Conservation (phyloP, 1,140 invertebrate species). For the Euwallacea fornicatus region DNA sequence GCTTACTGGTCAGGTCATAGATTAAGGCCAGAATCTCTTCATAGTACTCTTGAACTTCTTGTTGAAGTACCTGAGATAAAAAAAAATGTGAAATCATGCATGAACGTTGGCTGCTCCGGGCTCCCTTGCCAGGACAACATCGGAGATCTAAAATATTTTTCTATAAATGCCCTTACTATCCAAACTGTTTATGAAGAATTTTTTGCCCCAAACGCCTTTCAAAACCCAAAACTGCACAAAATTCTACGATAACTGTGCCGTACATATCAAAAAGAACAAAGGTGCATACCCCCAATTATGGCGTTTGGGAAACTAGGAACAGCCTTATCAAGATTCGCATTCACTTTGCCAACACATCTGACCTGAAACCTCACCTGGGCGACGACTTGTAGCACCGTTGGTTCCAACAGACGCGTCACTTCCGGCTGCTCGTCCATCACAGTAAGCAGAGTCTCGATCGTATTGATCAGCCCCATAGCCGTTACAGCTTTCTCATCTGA, state of each 20-base stretch:
- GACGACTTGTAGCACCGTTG: conserved; percentile 90
- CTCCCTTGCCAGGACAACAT: no score
- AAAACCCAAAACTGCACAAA: no score
- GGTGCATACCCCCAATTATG: not conserved
- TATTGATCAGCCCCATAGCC: conserved; percentile 94
- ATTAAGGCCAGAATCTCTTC: conserved; percentile 94
- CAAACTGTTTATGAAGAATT: no score
- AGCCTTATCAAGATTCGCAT: no score
- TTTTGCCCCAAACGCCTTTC: no score
- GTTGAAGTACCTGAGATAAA: conserved; percentile 44
- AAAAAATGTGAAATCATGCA: no score
- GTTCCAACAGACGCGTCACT: conserved; percentile 88
- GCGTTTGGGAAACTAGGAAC: no score
- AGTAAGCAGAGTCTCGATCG: conserved; percentile 91
- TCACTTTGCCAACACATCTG: no score
- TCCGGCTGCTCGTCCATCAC: conserved; percentile 93
- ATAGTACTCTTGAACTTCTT: conserved; percentile 80
- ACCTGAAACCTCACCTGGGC: conserved; percentile 58
- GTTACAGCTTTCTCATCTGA: conserved; percentile 96
- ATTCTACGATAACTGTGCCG: no score
- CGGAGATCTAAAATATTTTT: no score
- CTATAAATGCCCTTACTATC: no score
- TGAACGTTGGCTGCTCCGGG: no score
- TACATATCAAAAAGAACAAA: not conserved
- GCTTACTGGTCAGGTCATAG: conserved; percentile 86